Conservation (phyloP, 2,113 vertebrate species). For the Thalassoma bifasciatum region DNA sequence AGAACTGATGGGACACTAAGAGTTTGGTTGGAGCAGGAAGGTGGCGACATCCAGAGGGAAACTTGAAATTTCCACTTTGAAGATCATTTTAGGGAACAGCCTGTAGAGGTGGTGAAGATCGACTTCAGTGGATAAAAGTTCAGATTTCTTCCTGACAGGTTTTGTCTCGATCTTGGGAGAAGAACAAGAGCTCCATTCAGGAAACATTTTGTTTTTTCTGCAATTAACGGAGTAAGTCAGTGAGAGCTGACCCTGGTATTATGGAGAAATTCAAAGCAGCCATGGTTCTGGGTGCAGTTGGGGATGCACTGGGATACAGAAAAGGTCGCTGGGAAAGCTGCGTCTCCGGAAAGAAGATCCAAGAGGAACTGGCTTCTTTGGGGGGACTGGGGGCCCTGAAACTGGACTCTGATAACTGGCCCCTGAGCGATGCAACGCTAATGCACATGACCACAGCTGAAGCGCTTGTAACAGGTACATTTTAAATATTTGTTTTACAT, state of each 20-base stretch:
- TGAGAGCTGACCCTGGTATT: not conserved
- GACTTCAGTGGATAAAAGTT: slow-evolving; percentile 6
- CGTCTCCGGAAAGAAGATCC: slow-evolving; percentile 85
- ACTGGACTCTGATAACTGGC: slow-evolving; percentile 90
- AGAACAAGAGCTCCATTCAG: not conserved
- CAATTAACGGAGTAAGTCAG: not conserved
- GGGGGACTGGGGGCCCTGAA: slow-evolving; percentile 88
- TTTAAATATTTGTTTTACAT: not conserved
- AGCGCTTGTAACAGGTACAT: slow-evolving; percentile 92
- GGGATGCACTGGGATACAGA: slow-evolving; percentile 91
- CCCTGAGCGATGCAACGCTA: slow-evolving; percentile 90
- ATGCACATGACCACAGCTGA: slow-evolving; percentile 95
- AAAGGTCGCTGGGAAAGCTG: slow-evolving; percentile 86
- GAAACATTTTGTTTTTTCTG: not conserved
- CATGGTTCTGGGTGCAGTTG: slow-evolving; percentile 88
- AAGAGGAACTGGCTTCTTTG: slow-evolving; percentile 86
- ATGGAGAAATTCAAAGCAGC: slow-evolving; percentile 97
- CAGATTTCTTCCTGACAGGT: slow-evolving; percentile 3
- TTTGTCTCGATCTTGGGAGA: not conserved
- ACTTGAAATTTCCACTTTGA: not conserved
- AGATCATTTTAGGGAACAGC: slow-evolving; percentile 14
- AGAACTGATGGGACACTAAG: slow-evolving; percentile 15
- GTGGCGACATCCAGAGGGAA: not conserved
- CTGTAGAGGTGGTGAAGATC: not conserved
- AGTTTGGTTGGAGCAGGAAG: slow-evolving; percentile 3